Evolutionary conservation across 2,797 vertebrate species (phyloP), one percentile per base, ranked within the genome.

Genomic region (Gymnocypris eckloni): DNA sequence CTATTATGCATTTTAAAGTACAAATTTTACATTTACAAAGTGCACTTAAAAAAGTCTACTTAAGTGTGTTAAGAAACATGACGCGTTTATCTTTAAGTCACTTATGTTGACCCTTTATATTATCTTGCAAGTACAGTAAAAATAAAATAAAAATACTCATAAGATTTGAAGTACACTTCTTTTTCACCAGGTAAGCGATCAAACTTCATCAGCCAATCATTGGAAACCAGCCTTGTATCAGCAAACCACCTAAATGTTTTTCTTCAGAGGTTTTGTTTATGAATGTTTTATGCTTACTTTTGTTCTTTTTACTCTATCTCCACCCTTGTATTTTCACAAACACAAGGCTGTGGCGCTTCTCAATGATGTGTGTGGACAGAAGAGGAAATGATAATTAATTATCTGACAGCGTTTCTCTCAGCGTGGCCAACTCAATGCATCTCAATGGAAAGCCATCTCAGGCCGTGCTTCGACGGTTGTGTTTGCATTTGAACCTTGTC

Each of bases 381-480:
- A 61, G 37, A 79, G 83, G 83, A 85, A 85, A 85, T 48, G 75
- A 70, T 48, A 43, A 84, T 56, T 37, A 79, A 79, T 79, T 43
- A 69, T 61, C 33, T 10, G 81, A 83, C 67, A 43, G 67, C 9
- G 16, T 15, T 64, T 64, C 81, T 73, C 56, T 83, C 41, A 67
- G 56, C 79, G 4, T n/a, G 5, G 7, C 25, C 70, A 71, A 61
- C 41, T 1, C n/a, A 37, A 54, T 61, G 83, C 83, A 61, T 84
- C 75, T 79, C 64, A 56, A 69, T 71, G 48, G 4, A 25, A 25
- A 16, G 2, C 2, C 16, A 48, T 72, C 61, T 81, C 82, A 28
- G 86, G 77, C 88, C 43, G 25, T 96, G 92, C 95, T 95, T 95
- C 91, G 90, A 93, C 94, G 95, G 94, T 94, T 95, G 95, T 92